A percentile compares a stretch with the other conserved stretches of the same genome.
Evolutionary conservation across 2,888 invertebrate genomes (phyloP).

Genomic region (Congeria kusceri): DNA sequence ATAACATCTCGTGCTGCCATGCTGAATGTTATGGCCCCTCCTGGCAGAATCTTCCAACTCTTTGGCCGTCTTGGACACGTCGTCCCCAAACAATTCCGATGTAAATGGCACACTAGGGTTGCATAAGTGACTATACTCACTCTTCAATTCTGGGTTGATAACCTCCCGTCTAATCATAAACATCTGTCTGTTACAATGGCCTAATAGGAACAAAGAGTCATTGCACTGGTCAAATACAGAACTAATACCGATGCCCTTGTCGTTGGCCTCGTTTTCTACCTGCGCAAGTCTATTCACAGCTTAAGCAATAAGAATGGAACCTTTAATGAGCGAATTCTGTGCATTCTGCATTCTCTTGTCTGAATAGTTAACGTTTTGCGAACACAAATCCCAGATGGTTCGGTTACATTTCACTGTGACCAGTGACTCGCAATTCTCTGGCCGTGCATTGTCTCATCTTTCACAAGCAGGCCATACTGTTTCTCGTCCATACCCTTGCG

Average conservation of each 20-base stretch:
- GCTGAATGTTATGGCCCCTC: too few relatives aligned
- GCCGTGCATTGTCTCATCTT: conserved; percentile 21
- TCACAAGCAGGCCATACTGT: conserved; percentile 7
- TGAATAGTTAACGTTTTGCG: background rate
- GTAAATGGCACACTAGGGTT: too few relatives aligned
- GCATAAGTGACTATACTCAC: too few relatives aligned
- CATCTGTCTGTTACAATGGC: too few relatives aligned
- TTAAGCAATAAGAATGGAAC: conserved; percentile 23
- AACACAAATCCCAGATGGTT: conserved; percentile 24
- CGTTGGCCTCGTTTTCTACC: background rate
- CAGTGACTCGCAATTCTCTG: conserved; percentile 24
- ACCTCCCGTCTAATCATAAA: too few relatives aligned
- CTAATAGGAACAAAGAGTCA: too few relatives aligned
- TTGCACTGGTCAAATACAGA: too few relatives aligned
- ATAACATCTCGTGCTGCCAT: too few relatives aligned
- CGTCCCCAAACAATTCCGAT: too few relatives aligned
- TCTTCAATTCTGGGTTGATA: too few relatives aligned
- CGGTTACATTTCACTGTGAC: conserved; percentile 24
- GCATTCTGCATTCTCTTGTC: conserved; percentile 34
- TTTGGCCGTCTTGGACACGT: too few relatives aligned
- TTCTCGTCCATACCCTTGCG: conserved; percentile 7
- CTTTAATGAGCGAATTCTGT: conserved; percentile 32
- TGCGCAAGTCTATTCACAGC: conserved; percentile 26
- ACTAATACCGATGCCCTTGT: background rate
- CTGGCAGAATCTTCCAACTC: too few relatives aligned